Base-by-base conservation (phyloP, 2,888 invertebrate species). In the Hedya salicella region DNA sequence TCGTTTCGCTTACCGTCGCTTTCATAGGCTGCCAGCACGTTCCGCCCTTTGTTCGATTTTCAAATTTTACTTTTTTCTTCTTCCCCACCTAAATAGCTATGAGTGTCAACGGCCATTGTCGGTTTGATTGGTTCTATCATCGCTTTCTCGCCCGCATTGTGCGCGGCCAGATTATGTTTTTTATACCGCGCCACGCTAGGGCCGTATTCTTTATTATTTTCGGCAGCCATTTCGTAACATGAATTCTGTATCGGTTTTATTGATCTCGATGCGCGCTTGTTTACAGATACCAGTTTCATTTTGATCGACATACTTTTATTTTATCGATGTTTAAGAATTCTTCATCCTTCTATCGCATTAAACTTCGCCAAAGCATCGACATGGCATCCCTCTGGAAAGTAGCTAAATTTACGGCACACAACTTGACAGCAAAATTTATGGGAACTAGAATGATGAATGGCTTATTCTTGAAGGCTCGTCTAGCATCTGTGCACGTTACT, bases 91-190 rank as follows among this genome's bases (percentile, higher is more conserved):
- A 78, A 80, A 82, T 73, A 74, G 78, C 74, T 78, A 73, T 69
- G 76, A 78, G 77, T 82, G 78, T 82, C 85, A 81, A 83, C 78
- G 74, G 71, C 77, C 69, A 80, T 88, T 88, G 87, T 87, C 79
- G 63, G 62, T 79, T 80, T 81, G 87, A 87, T 87, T 85, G 83
- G 80, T 76, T 74, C 78, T 81, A 78, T 76, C 75, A 68, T 75
- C 68, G 72, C 69, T 71, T 71, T 70, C 69, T 74, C 73, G 75
- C 68, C 66, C 69, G 77, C 78, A 78, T 85, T 84, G 81, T 84
- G 78, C 77, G 72, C 73, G 79, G 75, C 75, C 73, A 65, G 72
- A 72, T 74, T 72, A 73, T 73, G 72, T 78, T 83, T 78, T 75
- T 78, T 78, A 68, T 73, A 68, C 59, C 50, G 59, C 49, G 67